Conservation (phyloP, 1,140 invertebrate genomes). For the Hydropsyche tenuis region DNA sequence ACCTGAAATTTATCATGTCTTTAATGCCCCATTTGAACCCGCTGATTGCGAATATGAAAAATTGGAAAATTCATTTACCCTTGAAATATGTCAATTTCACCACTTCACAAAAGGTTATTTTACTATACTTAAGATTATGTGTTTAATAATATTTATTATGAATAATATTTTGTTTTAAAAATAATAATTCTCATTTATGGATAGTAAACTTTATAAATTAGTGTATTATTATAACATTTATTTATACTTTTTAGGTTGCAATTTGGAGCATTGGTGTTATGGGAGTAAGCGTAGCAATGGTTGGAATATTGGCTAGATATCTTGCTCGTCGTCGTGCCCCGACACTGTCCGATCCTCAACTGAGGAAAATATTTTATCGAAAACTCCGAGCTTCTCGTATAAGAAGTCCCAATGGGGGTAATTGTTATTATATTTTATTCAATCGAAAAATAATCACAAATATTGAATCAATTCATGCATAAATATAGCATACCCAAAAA, state of each 20-base stretch:
- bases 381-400: slow-evolving; percentile 62
- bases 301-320: slow-evolving; percentile 68
- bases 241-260: slow-evolving; percentile 55
- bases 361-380: slow-evolving; percentile 63
- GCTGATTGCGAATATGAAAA: slow-evolving; percentile 43
- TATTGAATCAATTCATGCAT: too few relatives aligned
- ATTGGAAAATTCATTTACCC: slow-evolving; percentile 41
- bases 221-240: neutral
- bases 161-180: too few relatives aligned
- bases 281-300: slow-evolving; percentile 64
- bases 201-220: slow-evolving; percentile 1
- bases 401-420: slow-evolving; percentile 70
- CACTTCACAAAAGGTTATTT: slow-evolving; percentile 48
- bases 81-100: slow-evolving; percentile 47
- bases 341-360: slow-evolving; percentile 59
- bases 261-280: slow-evolving; percentile 62
- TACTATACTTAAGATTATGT: neutral
- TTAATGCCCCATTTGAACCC: slow-evolving; percentile 47
- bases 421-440: neutral
- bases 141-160: too few relatives aligned
- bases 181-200: neutral
- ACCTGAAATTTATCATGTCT: slow-evolving; percentile 35
- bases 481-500: too few relatives aligned
- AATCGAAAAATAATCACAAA: too few relatives aligned
- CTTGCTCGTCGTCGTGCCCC: slow-evolving; percentile 66